These are phyloP conservation scores for Nicator chloris DNA, from an alignment of 2,113 vertebrate species.

Conservation along the genomic window DNA sequence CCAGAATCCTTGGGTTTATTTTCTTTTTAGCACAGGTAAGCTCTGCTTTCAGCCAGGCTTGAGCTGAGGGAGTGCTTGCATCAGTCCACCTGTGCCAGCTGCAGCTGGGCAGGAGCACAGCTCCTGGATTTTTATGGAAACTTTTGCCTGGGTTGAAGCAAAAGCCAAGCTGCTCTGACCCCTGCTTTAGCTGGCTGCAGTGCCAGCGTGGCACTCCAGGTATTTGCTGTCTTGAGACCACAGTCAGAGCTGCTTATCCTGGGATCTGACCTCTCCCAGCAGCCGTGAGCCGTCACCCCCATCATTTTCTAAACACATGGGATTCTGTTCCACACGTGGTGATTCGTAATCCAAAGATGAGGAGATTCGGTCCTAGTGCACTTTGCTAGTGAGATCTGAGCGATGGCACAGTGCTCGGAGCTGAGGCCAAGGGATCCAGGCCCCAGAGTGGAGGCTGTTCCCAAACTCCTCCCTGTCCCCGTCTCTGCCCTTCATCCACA, in stretches of 20 bases:
- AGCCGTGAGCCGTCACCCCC: accelerated
- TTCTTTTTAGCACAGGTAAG: neutral
- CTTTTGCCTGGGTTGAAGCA: neutral
- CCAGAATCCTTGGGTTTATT: neutral
- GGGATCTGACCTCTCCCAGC: neutral
- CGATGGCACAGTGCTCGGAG: neutral
- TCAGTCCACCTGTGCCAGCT: accelerated
- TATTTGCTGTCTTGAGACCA: neutral
- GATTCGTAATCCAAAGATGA: neutral
- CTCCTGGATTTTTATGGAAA: neutral
- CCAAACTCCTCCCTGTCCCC: neutral
- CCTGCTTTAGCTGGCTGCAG: neutral
- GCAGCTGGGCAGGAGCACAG: neutral
- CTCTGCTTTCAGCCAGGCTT: neutral
- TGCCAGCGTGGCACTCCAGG: accelerated
- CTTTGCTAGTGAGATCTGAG: neutral
- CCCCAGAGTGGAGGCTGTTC: neutral
- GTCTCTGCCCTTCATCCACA: neutral
- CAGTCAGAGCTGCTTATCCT: accelerated
- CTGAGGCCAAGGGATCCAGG: neutral
- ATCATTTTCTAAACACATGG: neutral
- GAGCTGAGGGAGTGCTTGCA: neutral
- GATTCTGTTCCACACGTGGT: accelerated
- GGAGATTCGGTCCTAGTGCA: neutral
- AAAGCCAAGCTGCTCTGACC: neutral